These are phyloP conservation scores for Amphipyra berbera DNA, from an alignment of 2,888 invertebrate genomes.

Conservation along the genomic window DNA sequence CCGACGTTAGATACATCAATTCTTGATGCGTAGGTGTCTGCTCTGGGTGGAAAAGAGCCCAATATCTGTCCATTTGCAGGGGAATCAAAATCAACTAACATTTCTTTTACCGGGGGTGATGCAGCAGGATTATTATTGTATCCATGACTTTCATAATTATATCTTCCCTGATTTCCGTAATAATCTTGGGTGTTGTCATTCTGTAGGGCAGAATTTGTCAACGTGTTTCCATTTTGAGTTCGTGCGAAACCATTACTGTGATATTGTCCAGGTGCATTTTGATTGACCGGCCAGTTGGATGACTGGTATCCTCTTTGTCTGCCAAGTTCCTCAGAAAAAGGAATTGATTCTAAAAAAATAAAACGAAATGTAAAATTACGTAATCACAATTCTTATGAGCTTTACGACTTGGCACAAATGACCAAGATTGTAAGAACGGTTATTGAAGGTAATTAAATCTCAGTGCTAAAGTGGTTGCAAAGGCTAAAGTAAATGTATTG, in stretches of 20 bases:
- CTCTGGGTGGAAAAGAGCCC: slow-evolving; percentile 1
- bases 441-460: not conserved
- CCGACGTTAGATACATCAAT: slow-evolving; percentile 2
- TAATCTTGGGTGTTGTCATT: slow-evolving; percentile 19
- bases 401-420: not conserved
- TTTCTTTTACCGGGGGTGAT: not conserved
- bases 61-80: slow-evolving; percentile 1
- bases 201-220: slow-evolving; percentile 12
- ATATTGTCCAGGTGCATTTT: slow-evolving; percentile 32
- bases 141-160: slow-evolving; percentile 11
- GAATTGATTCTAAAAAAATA: slow-evolving; percentile 54
- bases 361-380: slow-evolving; percentile 4
- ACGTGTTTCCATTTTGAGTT: slow-evolving; percentile 40
- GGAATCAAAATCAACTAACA: slow-evolving; percentile 6
- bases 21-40: slow-evolving; percentile 4
- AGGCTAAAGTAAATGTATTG: not conserved
- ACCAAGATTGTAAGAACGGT: not conserved
- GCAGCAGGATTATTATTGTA: slow-evolving; percentile 11
- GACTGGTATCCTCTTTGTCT: slow-evolving; percentile 41
- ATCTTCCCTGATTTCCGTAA: slow-evolving; percentile 16
- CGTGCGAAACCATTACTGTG: slow-evolving; percentile 30
- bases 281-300: slow-evolving; percentile 31
- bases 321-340: slow-evolving; percentile 41
- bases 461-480: too few relatives aligned
- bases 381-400: not conserved